A percentile compares a stretch with the other conserved stretches of the same genome.
These are phyloP conservation scores for Esox niger DNA, from an alignment of 2,113 vertebrate genomes.

Conservation along the genomic window DNA sequence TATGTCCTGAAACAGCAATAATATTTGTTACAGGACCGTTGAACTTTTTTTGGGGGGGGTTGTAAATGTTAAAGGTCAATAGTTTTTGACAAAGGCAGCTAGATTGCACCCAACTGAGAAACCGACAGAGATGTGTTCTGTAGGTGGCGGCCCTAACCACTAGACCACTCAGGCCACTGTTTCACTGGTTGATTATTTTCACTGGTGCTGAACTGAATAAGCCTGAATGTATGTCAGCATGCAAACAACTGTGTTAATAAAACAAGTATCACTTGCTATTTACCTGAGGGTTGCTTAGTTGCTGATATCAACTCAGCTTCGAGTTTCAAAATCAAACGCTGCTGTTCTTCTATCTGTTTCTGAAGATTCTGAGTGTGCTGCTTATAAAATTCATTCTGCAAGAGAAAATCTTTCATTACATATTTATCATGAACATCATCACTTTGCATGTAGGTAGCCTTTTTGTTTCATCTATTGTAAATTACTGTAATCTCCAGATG, in stretches of 20 bases:
- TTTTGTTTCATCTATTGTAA: neutral
- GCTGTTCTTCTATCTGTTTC: constrained; percentile 86
- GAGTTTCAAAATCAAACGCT: constrained; percentile 80
- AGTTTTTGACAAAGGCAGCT: too few species aligned
- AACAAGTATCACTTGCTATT: constrained; percentile 33
- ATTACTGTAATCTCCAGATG: neutral
- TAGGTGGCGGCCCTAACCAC: too few species aligned
- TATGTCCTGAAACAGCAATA: too few species aligned
- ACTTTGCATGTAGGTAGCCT: neutral
- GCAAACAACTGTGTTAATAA: neutral
- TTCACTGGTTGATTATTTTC: too few species aligned
- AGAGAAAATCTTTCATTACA: constrained; percentile 35
- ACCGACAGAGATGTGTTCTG: too few species aligned
- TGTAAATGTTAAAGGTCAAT: too few species aligned
- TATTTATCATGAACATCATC: neutral
- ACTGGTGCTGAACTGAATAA: neutral
- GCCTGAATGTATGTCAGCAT: neutral
- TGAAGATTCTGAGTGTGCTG: constrained; percentile 83
- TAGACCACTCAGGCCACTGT: too few species aligned
- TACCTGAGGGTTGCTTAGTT: constrained; percentile 63
- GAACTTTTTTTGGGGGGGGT: too few species aligned
- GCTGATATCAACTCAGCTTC: constrained; percentile 64
- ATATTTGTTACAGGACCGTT: too few species aligned
- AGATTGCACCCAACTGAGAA: too few species aligned
- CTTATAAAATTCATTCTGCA: constrained; percentile 88